phyloP scores from a whole-genome alignment of 92 coral and sea anemone genomes.

The Umimayanthus chanpuru region DNA sequence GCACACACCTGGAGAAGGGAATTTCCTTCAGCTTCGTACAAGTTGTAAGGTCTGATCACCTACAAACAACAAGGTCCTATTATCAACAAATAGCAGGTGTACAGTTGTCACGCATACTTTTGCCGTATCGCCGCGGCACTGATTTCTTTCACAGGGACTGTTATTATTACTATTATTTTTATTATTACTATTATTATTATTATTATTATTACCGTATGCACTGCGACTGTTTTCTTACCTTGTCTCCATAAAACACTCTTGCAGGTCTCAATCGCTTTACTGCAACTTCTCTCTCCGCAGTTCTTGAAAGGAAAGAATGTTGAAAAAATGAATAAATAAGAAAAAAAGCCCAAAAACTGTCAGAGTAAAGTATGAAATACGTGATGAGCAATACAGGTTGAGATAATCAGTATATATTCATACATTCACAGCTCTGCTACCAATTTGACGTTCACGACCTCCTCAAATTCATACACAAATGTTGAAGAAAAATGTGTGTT shows the following conservation, averaged over 20 bases:
- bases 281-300: conserved; percentile 83
- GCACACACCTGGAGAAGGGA: conserved; percentile 75
- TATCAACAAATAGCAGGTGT: no score
- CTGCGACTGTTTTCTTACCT: conserved; percentile 52
- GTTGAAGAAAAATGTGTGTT: neutral
- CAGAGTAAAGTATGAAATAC: neutral
- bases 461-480: no score
- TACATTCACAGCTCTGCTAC: no score
- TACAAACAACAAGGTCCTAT: conserved; percentile 7
- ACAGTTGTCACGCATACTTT: no score
- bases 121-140: no score
- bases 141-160: no score
- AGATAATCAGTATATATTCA: no score
- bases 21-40: conserved; percentile 85
- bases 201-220: no score
- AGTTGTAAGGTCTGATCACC: conserved; percentile 93
- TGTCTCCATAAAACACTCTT: conserved; percentile 87
- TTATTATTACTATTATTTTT: no score
- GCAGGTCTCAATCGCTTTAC: conserved; percentile 81
- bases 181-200: no score
- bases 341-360: neutral
- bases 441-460: no score
- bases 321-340: neutral
- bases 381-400: neutral
- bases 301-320: conserved; percentile 44